Conservation (phyloP, 1,140 invertebrate genomes). For the Saccostrea echinata region DNA sequence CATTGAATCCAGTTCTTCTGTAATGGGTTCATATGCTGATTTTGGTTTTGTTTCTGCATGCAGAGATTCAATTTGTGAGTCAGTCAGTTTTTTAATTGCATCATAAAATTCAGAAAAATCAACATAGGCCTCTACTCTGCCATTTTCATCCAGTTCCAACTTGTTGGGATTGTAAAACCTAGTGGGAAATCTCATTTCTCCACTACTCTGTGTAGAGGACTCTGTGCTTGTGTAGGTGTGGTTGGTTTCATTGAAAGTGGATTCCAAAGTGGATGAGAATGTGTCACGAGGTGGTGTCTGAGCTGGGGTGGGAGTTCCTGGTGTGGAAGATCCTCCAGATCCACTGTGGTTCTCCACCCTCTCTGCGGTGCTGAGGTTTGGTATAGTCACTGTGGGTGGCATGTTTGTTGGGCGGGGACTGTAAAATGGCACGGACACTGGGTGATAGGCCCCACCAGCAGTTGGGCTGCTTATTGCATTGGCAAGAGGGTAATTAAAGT, state of each 20-base stretch:
- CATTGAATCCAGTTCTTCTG: slow-evolving; percentile 69
- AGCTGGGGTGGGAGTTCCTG: slow-evolving; percentile 54
- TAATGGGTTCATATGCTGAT: slow-evolving; percentile 76
- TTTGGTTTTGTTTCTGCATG: slow-evolving; percentile 73
- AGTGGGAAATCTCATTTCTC: slow-evolving; percentile 67
- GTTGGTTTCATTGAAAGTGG: slow-evolving; percentile 56
- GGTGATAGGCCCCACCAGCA: slow-evolving; percentile 57
- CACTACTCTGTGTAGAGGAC: slow-evolving; percentile 74
- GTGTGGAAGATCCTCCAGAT: slow-evolving; percentile 54
- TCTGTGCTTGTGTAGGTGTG: slow-evolving; percentile 67
- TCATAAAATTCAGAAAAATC: slow-evolving; percentile 91
- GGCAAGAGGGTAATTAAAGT: slow-evolving; percentile 90
- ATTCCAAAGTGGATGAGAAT: slow-evolving; percentile 45
- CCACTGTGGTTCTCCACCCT: slow-evolving; percentile 38
- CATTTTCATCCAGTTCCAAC: slow-evolving; percentile 82
- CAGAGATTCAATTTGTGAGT: slow-evolving; percentile 71
- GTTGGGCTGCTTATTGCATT: slow-evolving; percentile 80
- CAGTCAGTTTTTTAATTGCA: slow-evolving; percentile 84
- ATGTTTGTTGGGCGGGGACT: slow-evolving; percentile 44
- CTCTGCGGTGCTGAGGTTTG: slow-evolving; percentile 42
- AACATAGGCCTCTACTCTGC: slow-evolving; percentile 89
- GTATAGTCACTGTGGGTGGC: slow-evolving; percentile 54
- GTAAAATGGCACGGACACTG: slow-evolving; percentile 61
- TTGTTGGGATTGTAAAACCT: slow-evolving; percentile 70
- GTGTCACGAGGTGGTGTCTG: slow-evolving; percentile 48